Evolutionary conservation across 2,113 vertebrate genomes (phyloP).

Genomic region (Cynoglossus semilaevis): DNA sequence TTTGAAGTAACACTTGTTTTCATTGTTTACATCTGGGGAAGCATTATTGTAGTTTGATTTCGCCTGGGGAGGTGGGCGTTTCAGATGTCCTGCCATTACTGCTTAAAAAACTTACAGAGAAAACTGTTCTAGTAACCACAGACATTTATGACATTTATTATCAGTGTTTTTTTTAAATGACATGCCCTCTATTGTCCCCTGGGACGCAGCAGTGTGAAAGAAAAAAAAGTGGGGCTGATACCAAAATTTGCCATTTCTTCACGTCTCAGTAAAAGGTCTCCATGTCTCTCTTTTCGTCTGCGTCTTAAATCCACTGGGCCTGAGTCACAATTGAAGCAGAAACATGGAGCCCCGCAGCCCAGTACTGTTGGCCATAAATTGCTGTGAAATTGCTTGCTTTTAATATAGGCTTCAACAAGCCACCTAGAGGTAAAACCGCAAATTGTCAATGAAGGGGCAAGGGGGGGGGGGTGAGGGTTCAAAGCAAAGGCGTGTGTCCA

Average conservation of each 20-base stretch:
- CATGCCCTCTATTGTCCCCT: constrained; percentile 11
- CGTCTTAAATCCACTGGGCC: constrained; percentile 34
- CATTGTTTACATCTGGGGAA: too few species aligned
- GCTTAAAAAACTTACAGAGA: too few species aligned
- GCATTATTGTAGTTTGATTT: too few species aligned
- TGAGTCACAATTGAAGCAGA: constrained; percentile 30
- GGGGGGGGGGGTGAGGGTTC: constrained; percentile 2
- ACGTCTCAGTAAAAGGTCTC: constrained; percentile 36
- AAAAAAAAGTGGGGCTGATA: constrained; percentile 9
- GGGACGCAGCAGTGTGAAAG: constrained; percentile 7
- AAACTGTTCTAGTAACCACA: too few species aligned
- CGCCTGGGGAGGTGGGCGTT: too few species aligned
- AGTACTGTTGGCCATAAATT: constrained; percentile 53
- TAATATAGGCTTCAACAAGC: constrained; percentile 67
- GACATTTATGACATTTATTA: too few species aligned
- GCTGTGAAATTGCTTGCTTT: constrained; percentile 62
- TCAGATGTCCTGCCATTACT: too few species aligned
- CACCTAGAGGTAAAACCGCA: constrained; percentile 50
- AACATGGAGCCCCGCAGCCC: constrained; percentile 35
- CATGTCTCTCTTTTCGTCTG: constrained; percentile 9
- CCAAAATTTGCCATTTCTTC: constrained; percentile 28
- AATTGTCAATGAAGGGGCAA: constrained; percentile 14
- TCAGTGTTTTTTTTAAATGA: background rate
- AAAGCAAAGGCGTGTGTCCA: constrained; percentile 4
- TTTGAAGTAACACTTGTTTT: too few species aligned